A percentile compares a stretch with the other conserved stretches of the same genome.
These are phyloP conservation scores for Thalpophila matura DNA, from an alignment of 2,888 invertebrate genomes.

Conservation along the genomic window DNA sequence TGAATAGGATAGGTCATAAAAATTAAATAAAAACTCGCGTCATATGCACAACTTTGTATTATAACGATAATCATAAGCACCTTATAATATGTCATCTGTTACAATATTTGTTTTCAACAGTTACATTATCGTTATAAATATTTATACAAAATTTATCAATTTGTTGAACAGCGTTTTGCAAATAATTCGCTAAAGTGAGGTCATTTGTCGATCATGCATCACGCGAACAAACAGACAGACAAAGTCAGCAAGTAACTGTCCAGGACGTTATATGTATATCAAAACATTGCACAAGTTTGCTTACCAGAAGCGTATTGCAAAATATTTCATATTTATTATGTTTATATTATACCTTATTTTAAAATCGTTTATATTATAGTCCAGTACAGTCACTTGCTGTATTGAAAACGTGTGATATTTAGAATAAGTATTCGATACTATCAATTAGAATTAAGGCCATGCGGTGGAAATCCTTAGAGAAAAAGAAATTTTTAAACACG, in stretches of 20 bases:
- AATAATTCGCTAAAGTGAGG: slow-evolving; percentile 78
- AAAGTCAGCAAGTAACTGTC: slow-evolving; percentile 56
- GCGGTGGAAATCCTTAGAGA: background rate
- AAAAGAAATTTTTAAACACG: slow-evolving; percentile 31
- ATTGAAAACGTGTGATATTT: slow-evolving; percentile 29
- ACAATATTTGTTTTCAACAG: slow-evolving; percentile 88
- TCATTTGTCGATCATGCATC: slow-evolving; percentile 69
- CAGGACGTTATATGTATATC: slow-evolving; percentile 52
- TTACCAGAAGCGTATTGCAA: slow-evolving; percentile 67
- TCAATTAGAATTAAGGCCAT: slow-evolving; percentile 46
- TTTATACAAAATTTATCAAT: slow-evolving; percentile 89
- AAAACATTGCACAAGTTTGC: slow-evolving; percentile 64
- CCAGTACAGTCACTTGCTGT: slow-evolving; percentile 62
- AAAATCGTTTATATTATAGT: slow-evolving; percentile 49
- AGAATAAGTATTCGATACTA: slow-evolving; percentile 46
- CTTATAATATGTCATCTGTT: slow-evolving; percentile 90
- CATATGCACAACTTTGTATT: slow-evolving; percentile 91
- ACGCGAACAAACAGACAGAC: slow-evolving; percentile 55
- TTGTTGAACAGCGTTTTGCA: slow-evolving; percentile 83
- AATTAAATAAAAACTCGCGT: slow-evolving; percentile 63
- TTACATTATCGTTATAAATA: slow-evolving; percentile 89
- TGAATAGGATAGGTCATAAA: background rate
- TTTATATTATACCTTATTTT: slow-evolving; percentile 62
- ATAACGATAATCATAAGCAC: slow-evolving; percentile 91
- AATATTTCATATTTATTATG: slow-evolving; percentile 54